Base-by-base conservation (phyloP, 2,113 vertebrate genomes). In the Galeopterus variegatus region DNA sequence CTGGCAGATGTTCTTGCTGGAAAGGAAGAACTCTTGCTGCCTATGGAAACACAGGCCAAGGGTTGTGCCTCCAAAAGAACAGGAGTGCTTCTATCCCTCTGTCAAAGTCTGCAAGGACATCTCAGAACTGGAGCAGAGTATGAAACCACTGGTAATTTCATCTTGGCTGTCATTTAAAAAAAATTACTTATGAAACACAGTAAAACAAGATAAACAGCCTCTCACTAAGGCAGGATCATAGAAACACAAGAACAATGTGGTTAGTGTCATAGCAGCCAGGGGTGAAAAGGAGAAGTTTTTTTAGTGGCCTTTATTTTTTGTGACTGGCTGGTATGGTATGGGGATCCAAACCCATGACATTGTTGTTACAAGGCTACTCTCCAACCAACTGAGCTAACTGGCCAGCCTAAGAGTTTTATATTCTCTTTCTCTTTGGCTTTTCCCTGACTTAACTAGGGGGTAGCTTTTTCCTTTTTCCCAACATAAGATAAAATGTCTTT, bases 11-110 rank as follows among this genome's bases (percentile, higher is more conserved):
- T 52, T 65, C 6, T 2, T 18, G 50, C 62, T 54, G 14, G 48
- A 28, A 91, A 80, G 0, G 1, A 95, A 94, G 54, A 1, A 56
- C 50, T 24, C n/a, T 12, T 0, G 72, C 2, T 31, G 56, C 48
- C 24, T 0, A 0, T 56, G 50, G 56, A 41, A 36, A 80, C 65
- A 9, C 0, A 0, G 0, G 3, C 10, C 54, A 21, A 33, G 0
- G 0, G 0, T 1, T 4, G 72, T 10, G 33, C 31, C 31, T 82
- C 1, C 0, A 24, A 2, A 8, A 9, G 19, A 21, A 69, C 6
- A 31, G n/a, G 73, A 48, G 45, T 64, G 56, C 8, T 0, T 31
- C 36, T 52, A 41, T 72, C 0, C 8, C 31, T 75, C 48, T 18
- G 12, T 2, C 4, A 0, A 64, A 84, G 62, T 28, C 69, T 60